Evolutionary conservation across 37 sponge, comb jelly and placozoan genomes (phyloP), one percentile per base, ranked within the genome.

Genomic region (Mnemiopsis leidyi): DNA sequence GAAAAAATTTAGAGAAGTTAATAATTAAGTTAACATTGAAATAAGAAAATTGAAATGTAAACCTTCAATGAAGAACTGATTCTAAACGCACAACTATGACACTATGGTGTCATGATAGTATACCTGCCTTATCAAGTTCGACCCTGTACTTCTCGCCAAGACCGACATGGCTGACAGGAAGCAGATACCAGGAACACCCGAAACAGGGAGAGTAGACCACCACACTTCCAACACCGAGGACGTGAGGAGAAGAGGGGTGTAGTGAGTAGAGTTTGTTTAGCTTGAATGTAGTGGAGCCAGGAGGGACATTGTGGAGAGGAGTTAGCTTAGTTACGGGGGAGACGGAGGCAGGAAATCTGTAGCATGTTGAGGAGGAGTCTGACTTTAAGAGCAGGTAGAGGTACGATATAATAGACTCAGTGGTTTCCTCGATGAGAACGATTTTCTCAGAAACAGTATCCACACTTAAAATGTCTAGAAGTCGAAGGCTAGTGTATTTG

Each of bases 161-260:
- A 48, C 9, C 61, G 13, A 25, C 39, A 25, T 85, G 90, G 0
- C 24, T 21, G 7, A 85, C 61, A 40, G 90, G 90, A 28, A 85
- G 28, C 61, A 85, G 29, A 23, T 85, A 85, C 90, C 90, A 85
- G 61, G 26, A 13, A 85, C 90, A 85, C 26, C 90, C 90, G 7
- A 85, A 85, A 85, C 90, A 85, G 23, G 90, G 90, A 28, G 90
- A 85, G 90, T 85, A 85, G 0, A 85, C 24, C 40, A 85, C 90
- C 23, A 85, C 90, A 85, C 90, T 85, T 26, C 90, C 90, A n/a
- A 85, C 39, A 25, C 36, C 90, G 23, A 40, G n/a, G 2, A 85
- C 79, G 32, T 77, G 79, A 3, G 79, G 79, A 9, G 79, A 77
- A 2, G 79, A 28, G 32, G 20, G 36, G 79, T 26, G 32, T 28